These are phyloP conservation scores for Drosophila bipectinata DNA, from an alignment of 1,140 invertebrate species.

Conservation along the genomic window DNA sequence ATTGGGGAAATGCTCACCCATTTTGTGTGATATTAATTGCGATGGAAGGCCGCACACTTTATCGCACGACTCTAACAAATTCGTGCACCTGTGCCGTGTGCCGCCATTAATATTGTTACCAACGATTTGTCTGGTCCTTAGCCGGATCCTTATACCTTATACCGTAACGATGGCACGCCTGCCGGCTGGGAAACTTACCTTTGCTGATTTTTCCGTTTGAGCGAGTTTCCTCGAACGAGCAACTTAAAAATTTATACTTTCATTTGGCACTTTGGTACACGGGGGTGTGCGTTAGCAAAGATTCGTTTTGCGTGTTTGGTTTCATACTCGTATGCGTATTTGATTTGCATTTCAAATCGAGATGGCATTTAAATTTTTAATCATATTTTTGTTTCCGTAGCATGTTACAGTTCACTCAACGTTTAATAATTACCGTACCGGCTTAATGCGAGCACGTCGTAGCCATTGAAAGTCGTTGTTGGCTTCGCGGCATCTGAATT, in stretches of 20 bases:
- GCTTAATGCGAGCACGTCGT: conserved; percentile 45
- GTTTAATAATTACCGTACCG: conserved; percentile 56
- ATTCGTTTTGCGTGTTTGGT: conserved; percentile 31
- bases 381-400: conserved; percentile 41
- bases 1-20: conserved; percentile 26
- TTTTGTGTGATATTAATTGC: conserved; percentile 44
- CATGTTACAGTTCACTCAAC: conserved; percentile 16
- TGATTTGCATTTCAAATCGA: conserved; percentile 56
- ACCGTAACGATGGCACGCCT: not conserved
- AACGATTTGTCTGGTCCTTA: conserved; percentile 51
- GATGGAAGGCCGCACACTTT: conserved; percentile 26
- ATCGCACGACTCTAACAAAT: conserved; percentile 35
- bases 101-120: conserved; percentile 56
- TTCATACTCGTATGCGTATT: conserved; percentile 41
- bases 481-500: conserved; percentile 43
- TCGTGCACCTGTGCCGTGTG: conserved; percentile 43
- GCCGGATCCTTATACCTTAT: conserved; percentile 1
- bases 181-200: conserved; percentile 3
- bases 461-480: conserved; percentile 42
- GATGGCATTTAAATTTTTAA: conserved; percentile 48
- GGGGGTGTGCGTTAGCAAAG: conserved; percentile 1
- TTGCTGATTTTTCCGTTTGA: conserved; percentile 19
- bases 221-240: conserved; percentile 6
- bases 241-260: conserved; percentile 55
- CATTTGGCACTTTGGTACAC: conserved; percentile 15